Base-by-base conservation (phyloP, 2,113 vertebrate species). In the Anthoscopus minutus region DNA sequence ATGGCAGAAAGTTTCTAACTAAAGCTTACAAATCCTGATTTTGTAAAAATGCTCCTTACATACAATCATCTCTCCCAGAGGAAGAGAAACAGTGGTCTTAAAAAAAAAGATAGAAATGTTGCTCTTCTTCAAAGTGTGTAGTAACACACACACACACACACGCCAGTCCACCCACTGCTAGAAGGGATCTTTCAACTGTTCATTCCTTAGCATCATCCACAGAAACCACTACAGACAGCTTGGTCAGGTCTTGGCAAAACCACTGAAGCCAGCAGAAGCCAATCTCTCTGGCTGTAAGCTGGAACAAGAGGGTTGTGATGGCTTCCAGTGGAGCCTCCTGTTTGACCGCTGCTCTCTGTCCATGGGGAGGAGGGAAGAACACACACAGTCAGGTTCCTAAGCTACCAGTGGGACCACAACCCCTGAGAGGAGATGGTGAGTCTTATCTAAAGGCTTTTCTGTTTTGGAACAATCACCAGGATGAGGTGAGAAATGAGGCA, bases 211-310 rank as follows among this genome's bases (percentile, higher is more conserved):
- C 50, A 47, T 89, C 38, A 11, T 53, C 37, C 50, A 61, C 24
- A 81, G 72, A 69, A 74, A 67, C 40, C 18, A 6, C 56, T 28
- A 25, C 18, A 33, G 35, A 19, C 3, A 4, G 42, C 61, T 74
- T 30, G 47, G 69, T 24, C 48, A 77, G 24, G 31, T 37, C 76
- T 61, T 61, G n/a, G 31, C 64, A 77, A 61, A n/a, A 61, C 42
- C 1, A 1, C 21, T 6, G 1, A 58, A 78, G 51, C 25, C 8
- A 31, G 35, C 13, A 81, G 56, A 60, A 74, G 19, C 44, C 69
- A 38, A n/a, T 17, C 21, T 53, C 38, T 44, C 1, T 0, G 4
- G 7, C 45, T 70, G 35, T 33, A 11, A 71, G 38, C 48, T 51
- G 78, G 31, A 86, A 35, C 30, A 64, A 65, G 28, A 58, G 17